Percentiles rank a stretch among this genome's conserved stretches.
Evolutionary conservation across 2,113 vertebrate species (phyloP).

Genomic region (Apeltes quadracus): DNA sequence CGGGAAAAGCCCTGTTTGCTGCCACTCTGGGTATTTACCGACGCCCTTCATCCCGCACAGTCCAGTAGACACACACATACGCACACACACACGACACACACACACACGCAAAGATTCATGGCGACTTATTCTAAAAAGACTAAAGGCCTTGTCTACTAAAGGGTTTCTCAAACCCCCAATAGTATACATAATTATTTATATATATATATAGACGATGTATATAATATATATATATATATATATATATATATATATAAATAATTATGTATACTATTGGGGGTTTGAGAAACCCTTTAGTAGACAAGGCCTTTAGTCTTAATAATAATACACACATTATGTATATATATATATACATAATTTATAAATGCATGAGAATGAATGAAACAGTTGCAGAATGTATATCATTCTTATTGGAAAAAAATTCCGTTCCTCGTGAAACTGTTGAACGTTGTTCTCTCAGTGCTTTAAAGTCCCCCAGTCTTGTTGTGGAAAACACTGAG

Average conservation of each 20-base stretch:
- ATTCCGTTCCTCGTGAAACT: too few relatives aligned
- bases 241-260: too few relatives aligned
- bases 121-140: neutral
- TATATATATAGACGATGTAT: too few relatives aligned
- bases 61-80: constrained; percentile 37
- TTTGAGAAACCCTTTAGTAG: neutral
- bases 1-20: constrained; percentile 64
- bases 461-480: neutral
- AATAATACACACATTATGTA: too few relatives aligned
- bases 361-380: too few relatives aligned
- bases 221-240: too few relatives aligned
- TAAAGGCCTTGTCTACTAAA: neutral
- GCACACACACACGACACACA: neutral
- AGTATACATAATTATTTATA: too few relatives aligned
- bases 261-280: neutral
- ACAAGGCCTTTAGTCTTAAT: neutral
- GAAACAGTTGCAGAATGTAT: neutral
- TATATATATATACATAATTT: too few relatives aligned
- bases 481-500: neutral
- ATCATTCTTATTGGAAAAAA: neutral
- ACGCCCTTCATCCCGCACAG: constrained; percentile 61
- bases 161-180: neutral
- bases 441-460: neutral
- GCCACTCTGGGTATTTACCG: constrained; percentile 73
- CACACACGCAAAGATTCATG: neutral